Conservation (phyloP, 2,888 invertebrate species). For the Callinectes sapidus region DNA sequence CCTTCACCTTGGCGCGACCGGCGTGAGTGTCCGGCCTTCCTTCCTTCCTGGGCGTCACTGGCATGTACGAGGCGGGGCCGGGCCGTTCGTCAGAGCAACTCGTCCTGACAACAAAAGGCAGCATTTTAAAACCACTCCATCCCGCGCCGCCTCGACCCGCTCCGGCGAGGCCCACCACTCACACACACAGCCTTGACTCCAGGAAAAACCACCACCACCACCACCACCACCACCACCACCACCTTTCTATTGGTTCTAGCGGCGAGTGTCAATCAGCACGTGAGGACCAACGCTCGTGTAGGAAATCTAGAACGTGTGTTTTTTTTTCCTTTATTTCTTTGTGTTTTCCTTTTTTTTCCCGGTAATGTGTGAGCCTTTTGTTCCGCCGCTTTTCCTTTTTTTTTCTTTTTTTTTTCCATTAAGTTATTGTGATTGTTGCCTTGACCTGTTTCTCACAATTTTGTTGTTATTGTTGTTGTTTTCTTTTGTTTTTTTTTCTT, state of each 20-base stretch:
- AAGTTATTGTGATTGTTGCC: neutral
- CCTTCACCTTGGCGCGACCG: too few relatives aligned
- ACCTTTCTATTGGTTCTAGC: neutral
- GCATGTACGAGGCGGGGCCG: neutral
- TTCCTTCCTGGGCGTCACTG: too few relatives aligned
- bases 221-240: neutral
- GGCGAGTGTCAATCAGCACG: neutral
- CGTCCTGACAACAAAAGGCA: neutral
- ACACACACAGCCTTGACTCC: neutral
- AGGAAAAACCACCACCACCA: neutral
- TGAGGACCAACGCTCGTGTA: neutral
- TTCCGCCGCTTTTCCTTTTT: neutral
- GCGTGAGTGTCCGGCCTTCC: too few relatives aligned
- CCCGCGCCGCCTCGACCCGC: neutral
- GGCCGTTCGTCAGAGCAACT: neutral
- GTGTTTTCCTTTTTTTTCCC: neutral
- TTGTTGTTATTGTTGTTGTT: too few relatives aligned
- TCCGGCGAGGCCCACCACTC: neutral
- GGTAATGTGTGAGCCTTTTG: neutral
- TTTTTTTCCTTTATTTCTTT: neutral
- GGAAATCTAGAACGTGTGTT: neutral
- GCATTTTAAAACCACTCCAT: neutral
- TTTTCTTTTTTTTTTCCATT: neutral
- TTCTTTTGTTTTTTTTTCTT: too few relatives aligned
- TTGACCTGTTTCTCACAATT: neutral